Evolutionary conservation across 2,888 invertebrate species (phyloP), one percentile per base, ranked within the genome.

Genomic region (Vannuccia rotundouncinata): DNA sequence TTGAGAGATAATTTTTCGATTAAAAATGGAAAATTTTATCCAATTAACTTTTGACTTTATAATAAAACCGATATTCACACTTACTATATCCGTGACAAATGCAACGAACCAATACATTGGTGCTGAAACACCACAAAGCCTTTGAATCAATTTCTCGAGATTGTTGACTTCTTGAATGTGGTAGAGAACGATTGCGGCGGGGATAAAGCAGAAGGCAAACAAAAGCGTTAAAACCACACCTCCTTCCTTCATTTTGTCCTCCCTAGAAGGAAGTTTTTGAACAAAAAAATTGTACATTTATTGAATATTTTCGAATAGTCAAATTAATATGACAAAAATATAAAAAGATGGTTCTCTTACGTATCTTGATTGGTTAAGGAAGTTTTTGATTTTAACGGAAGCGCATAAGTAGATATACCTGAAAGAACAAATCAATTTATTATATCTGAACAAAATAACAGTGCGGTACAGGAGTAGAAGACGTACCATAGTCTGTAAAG

Each of bases 211-310:
- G 83, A 88, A 87, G 0, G 89, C 89, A 75, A 88, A 83, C 79
- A 89, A 83, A 77, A 89, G 85, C 30, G 86, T 84, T 13, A 89
- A 79, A 1, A 89, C 85, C n/a, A 89, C 86, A 22, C 89, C 89
- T n/a, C 87, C 84, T 82, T 89, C 88, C 0, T 88, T 86, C 0
- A 88, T 85, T n/a, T n/a, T n/a, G n/a, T n/a, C n/a, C n/a, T n/a
- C n/a, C n/a, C n/a, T n/a, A n/a, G n/a, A n/a, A n/a, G n/a, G n/a
- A n/a, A n/a, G n/a, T n/a, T n/a, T n/a, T n/a, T n/a, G n/a, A n/a
- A n/a, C n/a, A n/a, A n/a, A n/a, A n/a, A n/a, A n/a, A n/a, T n/a
- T n/a, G n/a, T n/a, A n/a, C n/a, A n/a, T n/a, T n/a, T n/a, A n/a
- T n/a, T n/a, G n/a, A 76, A 85, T 84, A 80, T 87, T 85, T 73